phyloP scores from a whole-genome alignment of 2,113 vertebrate species.

The Galbula dea region DNA sequence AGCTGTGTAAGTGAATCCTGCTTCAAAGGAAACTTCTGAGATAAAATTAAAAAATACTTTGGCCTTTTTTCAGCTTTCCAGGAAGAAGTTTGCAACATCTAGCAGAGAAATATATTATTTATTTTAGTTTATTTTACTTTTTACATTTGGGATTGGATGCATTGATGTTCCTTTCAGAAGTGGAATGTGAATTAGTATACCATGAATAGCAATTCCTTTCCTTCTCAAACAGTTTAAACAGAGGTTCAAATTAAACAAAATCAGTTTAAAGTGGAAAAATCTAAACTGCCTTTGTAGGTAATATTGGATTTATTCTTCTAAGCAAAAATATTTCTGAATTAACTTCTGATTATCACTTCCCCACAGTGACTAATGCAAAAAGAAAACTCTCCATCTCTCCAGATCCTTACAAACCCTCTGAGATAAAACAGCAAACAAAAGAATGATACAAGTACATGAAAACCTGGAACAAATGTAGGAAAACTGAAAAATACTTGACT shows the following conservation, averaged over 20 bases:
- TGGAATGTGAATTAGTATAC: not conserved
- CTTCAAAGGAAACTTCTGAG: constrained; percentile 35
- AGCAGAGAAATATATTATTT: not conserved
- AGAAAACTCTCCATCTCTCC: not conserved
- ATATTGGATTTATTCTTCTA: not conserved
- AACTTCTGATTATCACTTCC: not conserved
- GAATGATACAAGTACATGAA: not conserved
- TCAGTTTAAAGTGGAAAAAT: not conserved
- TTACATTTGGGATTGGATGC: not conserved
- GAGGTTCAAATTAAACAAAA: not conserved
- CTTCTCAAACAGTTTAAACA: not conserved
- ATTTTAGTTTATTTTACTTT: not conserved
- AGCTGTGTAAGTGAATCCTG: not conserved
- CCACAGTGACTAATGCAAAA: not conserved
- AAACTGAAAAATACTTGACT: not conserved
- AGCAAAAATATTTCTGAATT: not conserved
- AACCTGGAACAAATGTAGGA: not conserved
- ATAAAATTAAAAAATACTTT: not conserved
- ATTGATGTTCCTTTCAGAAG: not conserved
- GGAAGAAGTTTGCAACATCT: not conserved
- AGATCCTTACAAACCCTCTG: not conserved
- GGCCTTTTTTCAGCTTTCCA: constrained; percentile 25
- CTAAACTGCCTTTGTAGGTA: not conserved
- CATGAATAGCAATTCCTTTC: not conserved
- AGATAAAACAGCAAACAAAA: not conserved